Percentiles rank a stretch among this genome's conserved stretches.
These are phyloP conservation scores for Lanius ludovicianus DNA, from an alignment of 2,113 vertebrate genomes.

Conservation along the genomic window DNA sequence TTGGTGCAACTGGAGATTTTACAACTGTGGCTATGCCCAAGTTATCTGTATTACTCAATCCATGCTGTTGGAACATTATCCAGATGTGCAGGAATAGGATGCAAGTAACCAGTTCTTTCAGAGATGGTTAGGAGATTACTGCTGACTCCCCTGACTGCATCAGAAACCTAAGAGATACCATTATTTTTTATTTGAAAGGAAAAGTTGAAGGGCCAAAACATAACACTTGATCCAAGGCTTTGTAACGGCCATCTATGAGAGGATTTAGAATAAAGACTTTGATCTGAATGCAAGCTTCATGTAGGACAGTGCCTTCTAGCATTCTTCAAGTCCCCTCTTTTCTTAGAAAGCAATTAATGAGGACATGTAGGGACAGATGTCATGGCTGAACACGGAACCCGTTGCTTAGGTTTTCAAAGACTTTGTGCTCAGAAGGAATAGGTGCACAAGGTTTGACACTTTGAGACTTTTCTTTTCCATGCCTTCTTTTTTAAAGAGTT, in stretches of 20 bases:
- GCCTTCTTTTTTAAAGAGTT: background rate
- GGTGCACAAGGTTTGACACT: background rate
- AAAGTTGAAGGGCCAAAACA: background rate
- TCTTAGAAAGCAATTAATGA: background rate
- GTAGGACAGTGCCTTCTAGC: background rate
- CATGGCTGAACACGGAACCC: background rate
- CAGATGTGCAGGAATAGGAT: background rate
- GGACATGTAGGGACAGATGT: background rate
- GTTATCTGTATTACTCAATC: background rate
- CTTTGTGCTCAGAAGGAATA: background rate
- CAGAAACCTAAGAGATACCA: background rate
- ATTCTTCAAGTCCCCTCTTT: background rate
- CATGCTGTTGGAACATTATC: background rate
- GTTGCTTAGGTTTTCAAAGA: background rate
- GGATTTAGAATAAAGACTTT: background rate
- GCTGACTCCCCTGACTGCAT: background rate
- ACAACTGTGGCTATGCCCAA: background rate
- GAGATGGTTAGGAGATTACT: background rate
- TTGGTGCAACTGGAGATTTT: background rate
- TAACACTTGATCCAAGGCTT: background rate
- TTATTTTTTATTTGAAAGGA: background rate
- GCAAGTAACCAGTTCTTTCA: background rate
- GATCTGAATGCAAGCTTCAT: background rate
- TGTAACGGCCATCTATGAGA: background rate
- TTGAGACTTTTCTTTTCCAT: background rate